Evolutionary conservation across 53 echinoderm and acorn worm species (phyloP), one percentile per base, ranked within the genome.

Genomic region (Glandiceps talaboti): DNA sequence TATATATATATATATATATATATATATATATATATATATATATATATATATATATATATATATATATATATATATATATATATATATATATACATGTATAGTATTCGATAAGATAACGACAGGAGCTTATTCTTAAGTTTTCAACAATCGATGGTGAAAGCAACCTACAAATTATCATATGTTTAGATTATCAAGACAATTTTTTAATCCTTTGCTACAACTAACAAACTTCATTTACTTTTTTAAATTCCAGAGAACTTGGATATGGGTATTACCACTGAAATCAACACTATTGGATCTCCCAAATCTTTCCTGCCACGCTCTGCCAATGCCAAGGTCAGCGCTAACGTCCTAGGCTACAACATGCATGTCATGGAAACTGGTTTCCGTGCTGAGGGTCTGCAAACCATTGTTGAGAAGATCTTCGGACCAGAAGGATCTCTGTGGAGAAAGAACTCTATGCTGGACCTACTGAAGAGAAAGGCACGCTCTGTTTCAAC

Each of bases 251-350:
- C 83, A 92, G 85, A 81, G 81, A 79, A 80, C 31, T 80, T 85
- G 27, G 28, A 80, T 12, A 29, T 92, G 14, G 79, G 79, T 30
- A 20, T 80, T 0, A 83, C 82, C 78, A 75, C 85, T 76, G 87
- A 87, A 30, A 0, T 92, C 27, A 90, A 88, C 82, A 74, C 73
- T 74, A 27, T 92, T 28, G 83, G 78, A 29, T 75, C 85, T 1
- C 83, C 78, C 0, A 76, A 81, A 0, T 86, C 87, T 6, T 82
- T 89, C 27, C 87, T 80, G 29, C 82, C 90, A 1, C 73, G 77
- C 75, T 81, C 90, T 14, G 78, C 79, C 12, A 77, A 90, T 0
- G 83, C 90, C 80, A 92, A 92, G 77, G 73, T 92, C 64, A 87
- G 87, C 28, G 85, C 87, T 27, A 83, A 81, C 74, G 73, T 89